These are phyloP conservation scores for Taenaris catops DNA, from an alignment of 2,888 invertebrate species.

Conservation along the genomic window DNA sequence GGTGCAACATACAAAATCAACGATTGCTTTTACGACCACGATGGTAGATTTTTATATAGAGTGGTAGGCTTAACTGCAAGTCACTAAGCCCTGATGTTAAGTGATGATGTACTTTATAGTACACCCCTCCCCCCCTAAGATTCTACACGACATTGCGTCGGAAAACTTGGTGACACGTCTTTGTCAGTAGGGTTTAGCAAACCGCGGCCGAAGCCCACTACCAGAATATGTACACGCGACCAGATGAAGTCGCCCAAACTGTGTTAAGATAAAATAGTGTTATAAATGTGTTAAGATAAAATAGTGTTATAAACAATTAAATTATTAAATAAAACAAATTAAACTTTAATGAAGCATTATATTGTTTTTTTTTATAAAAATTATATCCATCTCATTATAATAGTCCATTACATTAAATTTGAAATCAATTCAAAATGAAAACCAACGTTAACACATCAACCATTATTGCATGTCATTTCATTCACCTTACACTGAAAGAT, in stretches of 20 bases:
- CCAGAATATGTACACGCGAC: no score
- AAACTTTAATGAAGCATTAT: conserved; percentile 51
- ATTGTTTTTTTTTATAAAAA: conserved; percentile 68
- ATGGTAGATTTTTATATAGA: conserved; percentile 89
- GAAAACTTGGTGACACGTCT: no score
- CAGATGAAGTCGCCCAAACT: no score
- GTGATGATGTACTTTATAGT: no score
- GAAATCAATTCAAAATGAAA: conserved; percentile 25
- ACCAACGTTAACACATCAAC: conserved; percentile 23
- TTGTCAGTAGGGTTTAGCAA: no score
- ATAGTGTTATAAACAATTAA: no score
- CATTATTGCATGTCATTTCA: conserved; percentile 39
- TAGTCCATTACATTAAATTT: conserved; percentile 47
- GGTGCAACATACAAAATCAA: conserved; percentile 86
- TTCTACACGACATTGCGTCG: no score
- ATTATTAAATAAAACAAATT: conserved; percentile 47
- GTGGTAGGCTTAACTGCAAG: conserved; percentile 83
- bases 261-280: no score
- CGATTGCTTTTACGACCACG: conserved; percentile 90
- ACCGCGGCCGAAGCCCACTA: no score
- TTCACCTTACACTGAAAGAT: conserved; percentile 20
- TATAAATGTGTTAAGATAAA: no score
- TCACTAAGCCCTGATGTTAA: conserved; percentile 17
- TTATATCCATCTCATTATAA: conserved; percentile 68
- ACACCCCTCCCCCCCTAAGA: no score